Conservation (phyloP, 2,888 invertebrate genomes). For the Heliconius sara region DNA sequence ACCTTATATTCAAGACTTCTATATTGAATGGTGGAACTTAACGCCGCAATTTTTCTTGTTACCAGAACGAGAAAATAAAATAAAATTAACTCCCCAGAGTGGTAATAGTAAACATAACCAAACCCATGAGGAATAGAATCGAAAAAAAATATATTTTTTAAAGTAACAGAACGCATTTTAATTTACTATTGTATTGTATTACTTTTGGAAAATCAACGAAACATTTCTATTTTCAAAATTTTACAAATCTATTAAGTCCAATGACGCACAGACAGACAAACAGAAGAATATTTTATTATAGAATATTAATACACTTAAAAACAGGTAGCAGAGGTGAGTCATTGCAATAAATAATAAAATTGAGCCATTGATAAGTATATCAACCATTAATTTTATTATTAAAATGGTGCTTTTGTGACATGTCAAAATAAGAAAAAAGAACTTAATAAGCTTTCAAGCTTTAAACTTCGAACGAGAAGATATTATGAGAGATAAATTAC, state of each 20-base stretch:
- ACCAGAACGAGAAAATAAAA: not conserved
- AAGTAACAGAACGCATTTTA: too few species aligned
- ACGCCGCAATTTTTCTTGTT: not conserved
- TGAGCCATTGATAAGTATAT: conserved; percentile 29
- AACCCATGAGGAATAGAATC: too few species aligned
- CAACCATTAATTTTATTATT: conserved; percentile 32
- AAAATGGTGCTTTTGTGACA: conserved; percentile 29
- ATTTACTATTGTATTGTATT: too few species aligned
- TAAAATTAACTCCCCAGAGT: too few species aligned
- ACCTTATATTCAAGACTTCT: too few species aligned
- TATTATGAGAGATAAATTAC: conserved; percentile 17
- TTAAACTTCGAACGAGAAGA: conserved; percentile 17
- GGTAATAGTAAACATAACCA: too few species aligned
- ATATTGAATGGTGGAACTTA: too few species aligned
- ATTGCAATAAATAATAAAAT: conserved; percentile 28
- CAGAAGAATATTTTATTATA: conserved; percentile 6
- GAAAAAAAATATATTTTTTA: too few species aligned
- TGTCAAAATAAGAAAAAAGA: conserved; percentile 10
- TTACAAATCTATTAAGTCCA: too few species aligned
- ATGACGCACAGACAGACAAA: not conserved
- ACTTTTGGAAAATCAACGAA: too few species aligned
- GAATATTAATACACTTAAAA: conserved; percentile 5
- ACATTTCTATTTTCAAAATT: too few species aligned
- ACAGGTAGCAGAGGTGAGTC: conserved; percentile 24
- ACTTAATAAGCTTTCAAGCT: conserved; percentile 6